Evolutionary conservation across 1,140 invertebrate species (phyloP), one percentile per base, ranked within the genome.

Genomic region (Latrodectus geometricus): DNA sequence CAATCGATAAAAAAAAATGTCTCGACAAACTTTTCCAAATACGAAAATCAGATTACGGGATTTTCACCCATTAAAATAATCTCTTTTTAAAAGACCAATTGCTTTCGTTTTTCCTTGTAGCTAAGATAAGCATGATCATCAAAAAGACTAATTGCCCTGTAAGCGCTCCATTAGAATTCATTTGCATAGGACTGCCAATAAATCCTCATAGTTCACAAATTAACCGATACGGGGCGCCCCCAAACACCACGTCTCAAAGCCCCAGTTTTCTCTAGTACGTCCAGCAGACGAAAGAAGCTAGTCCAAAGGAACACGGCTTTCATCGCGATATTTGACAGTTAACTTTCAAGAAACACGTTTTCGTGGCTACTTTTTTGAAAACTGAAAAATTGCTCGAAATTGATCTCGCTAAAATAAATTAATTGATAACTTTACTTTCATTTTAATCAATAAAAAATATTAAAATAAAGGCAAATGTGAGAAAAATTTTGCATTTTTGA

Each of bases 181-280:
- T 80, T 80, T 80, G 78, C 78, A 80, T 80, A 70, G 65, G 66
- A 12, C 5, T 12, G 12, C 48, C 35, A 73, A 80, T 70, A 54
- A 69, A 78, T 70, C 66, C 78, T 80, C 78, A 80, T 80, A 80
- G 66, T 70, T 80, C 78, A 52, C 68, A 17, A 80, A 80, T 80
- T 52, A 80, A 50, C 78, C 20, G 78, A 52, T 50, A 48, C 12
- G 68, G 49, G 68, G 78, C 78, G 78, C n/a, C 12, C 78, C 52
- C 66, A 68, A 15, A 12, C 49, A n/a, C 11, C 11, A 5, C 3
- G 8, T 50, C 48, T 49, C 14, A n/a, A 73, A 9, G 70, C 48
- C n/a, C 23, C 17, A 23, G 23, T 73, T 48, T 73, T 50, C 23
- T 23, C 12, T 50, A 48, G 70, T 50, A 73, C 54, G 11, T 11